Evolutionary conservation across 2,888 invertebrate species (phyloP).

Genomic region (Euproctis similis): DNA sequence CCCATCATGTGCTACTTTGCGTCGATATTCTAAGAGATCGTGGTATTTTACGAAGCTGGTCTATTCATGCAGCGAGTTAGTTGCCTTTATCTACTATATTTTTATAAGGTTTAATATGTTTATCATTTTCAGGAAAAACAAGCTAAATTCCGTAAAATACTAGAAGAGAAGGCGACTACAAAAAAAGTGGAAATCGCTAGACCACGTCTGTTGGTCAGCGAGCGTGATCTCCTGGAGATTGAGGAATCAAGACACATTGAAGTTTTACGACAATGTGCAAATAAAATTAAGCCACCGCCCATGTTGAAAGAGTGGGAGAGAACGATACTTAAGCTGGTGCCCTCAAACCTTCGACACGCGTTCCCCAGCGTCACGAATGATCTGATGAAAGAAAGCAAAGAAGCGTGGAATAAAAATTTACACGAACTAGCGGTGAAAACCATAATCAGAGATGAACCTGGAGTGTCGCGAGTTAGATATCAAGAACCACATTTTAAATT

Average conservation of each 20-base stretch:
- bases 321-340: conserved; percentile 76
- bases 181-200: conserved; percentile 53
- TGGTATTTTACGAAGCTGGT: not conserved
- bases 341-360: conserved; percentile 68
- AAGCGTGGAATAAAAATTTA: conserved; percentile 76
- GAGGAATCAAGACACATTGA: conserved; percentile 70
- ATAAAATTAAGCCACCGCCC: conserved; percentile 74
- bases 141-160: conserved; percentile 50
- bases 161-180: conserved; percentile 54
- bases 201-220: conserved; percentile 41
- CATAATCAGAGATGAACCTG: conserved; percentile 76
- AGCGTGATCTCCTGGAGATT: conserved; percentile 62
- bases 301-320: conserved; percentile 78
- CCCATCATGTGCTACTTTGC: no score
- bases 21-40: no score
- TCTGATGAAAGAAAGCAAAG: conserved; percentile 73
- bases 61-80: no score
- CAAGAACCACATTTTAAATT: conserved; percentile 74
- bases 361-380: conserved; percentile 71
- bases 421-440: conserved; percentile 79
- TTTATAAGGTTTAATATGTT: not conserved
- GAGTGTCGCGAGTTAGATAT: conserved; percentile 63
- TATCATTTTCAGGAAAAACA: conserved; percentile 55
- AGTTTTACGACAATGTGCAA: conserved; percentile 74
- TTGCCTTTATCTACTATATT: not conserved